Conservation (phyloP, 2,113 vertebrate genomes). For the Oenanthe oenanthe region DNA sequence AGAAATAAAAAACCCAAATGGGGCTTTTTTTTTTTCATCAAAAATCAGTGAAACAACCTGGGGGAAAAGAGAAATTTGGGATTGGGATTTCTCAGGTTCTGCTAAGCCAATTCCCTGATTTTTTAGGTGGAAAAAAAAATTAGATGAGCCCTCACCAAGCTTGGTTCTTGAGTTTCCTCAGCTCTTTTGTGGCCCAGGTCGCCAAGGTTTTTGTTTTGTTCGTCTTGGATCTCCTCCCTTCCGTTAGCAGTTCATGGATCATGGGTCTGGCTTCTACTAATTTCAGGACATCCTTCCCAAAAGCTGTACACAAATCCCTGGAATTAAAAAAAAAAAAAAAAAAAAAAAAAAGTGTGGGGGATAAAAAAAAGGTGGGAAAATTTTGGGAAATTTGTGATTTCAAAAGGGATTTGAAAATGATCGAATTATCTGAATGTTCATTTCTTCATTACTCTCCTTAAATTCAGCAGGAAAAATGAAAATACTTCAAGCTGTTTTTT, state of each 20-base stretch:
- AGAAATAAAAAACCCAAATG: neutral
- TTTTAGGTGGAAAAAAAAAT: neutral
- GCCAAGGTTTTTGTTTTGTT: conserved; percentile 96
- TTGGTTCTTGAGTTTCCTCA: conserved; percentile 97
- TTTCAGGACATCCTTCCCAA: conserved; percentile 97
- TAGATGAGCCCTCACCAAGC: conserved; percentile 83
- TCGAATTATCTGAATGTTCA: neutral
- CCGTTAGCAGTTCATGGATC: conserved; percentile 96
- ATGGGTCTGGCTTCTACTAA: conserved; percentile 94
- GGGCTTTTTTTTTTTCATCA: neutral
- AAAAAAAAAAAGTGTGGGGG: neutral
- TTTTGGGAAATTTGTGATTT: neutral
- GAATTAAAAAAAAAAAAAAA: neutral
- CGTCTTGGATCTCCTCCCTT: conserved; percentile 95
- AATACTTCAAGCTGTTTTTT: neutral
- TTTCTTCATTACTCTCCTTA: no score
- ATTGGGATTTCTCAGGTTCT: neutral
- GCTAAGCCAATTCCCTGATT: neutral
- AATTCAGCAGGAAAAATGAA: accelerated
- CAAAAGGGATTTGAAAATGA: neutral
- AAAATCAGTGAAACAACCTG: neutral
- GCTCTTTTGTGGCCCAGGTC: conserved; percentile 98
- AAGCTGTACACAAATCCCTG: conserved; percentile 95
- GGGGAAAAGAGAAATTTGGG: neutral
- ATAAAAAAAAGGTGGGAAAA: neutral